phyloP scores from a whole-genome alignment of 1,140 invertebrate genomes.

The Samia ricini region DNA sequence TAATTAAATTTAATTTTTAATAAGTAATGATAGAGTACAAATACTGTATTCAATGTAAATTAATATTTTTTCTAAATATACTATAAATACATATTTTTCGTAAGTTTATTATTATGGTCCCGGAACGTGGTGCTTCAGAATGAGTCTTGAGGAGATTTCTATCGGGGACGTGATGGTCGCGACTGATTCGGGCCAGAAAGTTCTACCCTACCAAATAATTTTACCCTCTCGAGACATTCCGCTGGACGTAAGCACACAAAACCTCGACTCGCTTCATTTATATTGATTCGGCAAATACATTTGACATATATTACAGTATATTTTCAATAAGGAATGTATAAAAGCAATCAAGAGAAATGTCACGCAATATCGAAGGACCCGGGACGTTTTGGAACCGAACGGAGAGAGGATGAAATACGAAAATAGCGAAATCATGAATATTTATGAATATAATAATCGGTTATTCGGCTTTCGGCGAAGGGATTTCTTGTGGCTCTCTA shows the following conservation, averaged over 20 bases:
- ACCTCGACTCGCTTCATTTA: background rate
- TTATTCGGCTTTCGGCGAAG: constrained; percentile 1
- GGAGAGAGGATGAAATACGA: constrained; percentile 16
- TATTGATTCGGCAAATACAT: background rate
- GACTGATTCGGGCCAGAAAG: too few relatives aligned
- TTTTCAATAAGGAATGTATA: constrained; percentile 4
- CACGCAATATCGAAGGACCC: background rate
- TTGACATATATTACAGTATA: background rate
- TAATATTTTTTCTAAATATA: too few relatives aligned
- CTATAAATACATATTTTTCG: too few relatives aligned
- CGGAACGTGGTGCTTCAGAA: too few relatives aligned
- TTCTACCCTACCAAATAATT: too few relatives aligned
- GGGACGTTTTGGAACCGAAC: constrained; percentile 1
- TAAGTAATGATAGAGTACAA: too few relatives aligned
- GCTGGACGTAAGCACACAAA: background rate
- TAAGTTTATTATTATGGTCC: too few relatives aligned
- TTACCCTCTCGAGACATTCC: background rate
- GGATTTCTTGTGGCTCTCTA: constrained; percentile 3
- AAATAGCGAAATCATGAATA: constrained; percentile 22
- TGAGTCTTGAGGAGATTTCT: too few relatives aligned
- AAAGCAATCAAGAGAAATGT: constrained; percentile 3
- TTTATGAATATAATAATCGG: constrained; percentile 19
- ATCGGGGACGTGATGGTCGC: too few relatives aligned
- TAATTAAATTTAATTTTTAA: too few relatives aligned
- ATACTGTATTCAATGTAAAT: too few relatives aligned